Evolutionary conservation across 2,888 invertebrate species (phyloP).

Genomic region (Diplolepis rosae): DNA sequence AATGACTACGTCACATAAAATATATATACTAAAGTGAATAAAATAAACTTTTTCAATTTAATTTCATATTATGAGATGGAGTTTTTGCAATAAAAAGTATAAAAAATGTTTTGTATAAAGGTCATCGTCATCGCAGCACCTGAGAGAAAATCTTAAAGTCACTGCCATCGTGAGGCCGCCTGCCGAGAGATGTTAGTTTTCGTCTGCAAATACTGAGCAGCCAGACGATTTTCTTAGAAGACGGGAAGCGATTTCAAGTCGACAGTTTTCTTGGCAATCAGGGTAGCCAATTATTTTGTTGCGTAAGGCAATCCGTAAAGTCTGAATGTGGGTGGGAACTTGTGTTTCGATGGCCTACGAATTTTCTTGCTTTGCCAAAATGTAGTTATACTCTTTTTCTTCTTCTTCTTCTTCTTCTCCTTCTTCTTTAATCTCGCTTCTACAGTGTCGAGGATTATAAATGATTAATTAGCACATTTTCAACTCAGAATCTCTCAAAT

Average conservation of each 20-base stretch:
- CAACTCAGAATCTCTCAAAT: too few species aligned
- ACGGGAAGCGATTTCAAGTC: constrained; percentile 56
- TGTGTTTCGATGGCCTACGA: constrained; percentile 3
- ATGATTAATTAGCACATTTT: background rate
- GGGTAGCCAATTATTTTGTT: constrained; percentile 44
- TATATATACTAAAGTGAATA: too few species aligned
- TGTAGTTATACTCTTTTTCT: constrained; percentile 25
- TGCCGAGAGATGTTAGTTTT: constrained; percentile 24
- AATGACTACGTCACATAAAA: too few species aligned
- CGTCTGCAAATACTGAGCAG: constrained; percentile 49
- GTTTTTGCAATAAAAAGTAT: background rate
- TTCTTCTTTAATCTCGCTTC: background rate
- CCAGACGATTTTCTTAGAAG: constrained; percentile 64
- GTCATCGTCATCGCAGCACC: background rate
- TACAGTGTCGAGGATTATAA: background rate
- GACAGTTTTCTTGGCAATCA: constrained; percentile 61
- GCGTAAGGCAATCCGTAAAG: constrained; percentile 40
- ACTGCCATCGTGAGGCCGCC: constrained; percentile 8
- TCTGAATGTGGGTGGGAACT: constrained; percentile 34
- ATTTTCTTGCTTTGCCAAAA: constrained; percentile 44
- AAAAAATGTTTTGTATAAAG: too few species aligned
- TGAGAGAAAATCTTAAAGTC: background rate
- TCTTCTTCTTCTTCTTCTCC: background rate
- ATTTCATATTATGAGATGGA: too few species aligned
- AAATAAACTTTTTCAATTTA: too few species aligned